Base-by-base conservation (phyloP, 2,888 invertebrate species). In the Coleophora deauratella region DNA sequence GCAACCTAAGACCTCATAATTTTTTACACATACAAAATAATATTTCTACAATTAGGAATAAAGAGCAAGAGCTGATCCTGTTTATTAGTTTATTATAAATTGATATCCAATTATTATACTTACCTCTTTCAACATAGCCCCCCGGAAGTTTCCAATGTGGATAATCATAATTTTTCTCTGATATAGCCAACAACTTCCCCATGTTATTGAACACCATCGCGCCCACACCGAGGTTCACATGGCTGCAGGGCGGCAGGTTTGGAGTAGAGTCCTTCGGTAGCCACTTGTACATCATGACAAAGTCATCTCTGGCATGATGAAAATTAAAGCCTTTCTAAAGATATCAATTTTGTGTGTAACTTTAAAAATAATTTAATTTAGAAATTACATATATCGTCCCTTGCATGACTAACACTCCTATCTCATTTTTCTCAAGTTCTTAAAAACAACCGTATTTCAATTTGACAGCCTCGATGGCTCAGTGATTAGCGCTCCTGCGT, bases 61-160 rank as follows among this genome's bases (percentile, higher is more conserved):
- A n/a, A n/a, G n/a, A n/a, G n/a, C n/a, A n/a, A n/a, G n/a, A n/a
- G n/a, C n/a, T n/a, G n/a, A n/a, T n/a, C n/a, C n/a, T n/a, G n/a
- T n/a, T n/a, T n/a, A n/a, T n/a, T n/a, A n/a, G n/a, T n/a, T n/a
- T n/a, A n/a, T n/a, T n/a, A n/a, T n/a, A n/a, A n/a, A n/a, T n/a
- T n/a, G n/a, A n/a, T n/a, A n/a, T n/a, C n/a, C n/a, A n/a, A 21
- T 3, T 21, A 21, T 21, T 21, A 4, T 21, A 21, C 21, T 60
- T 71, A 93, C 94, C 91, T 73, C 90, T 91, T 65, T 97, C 94
- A 11, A 95, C 94, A 79, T 93, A 94, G 40, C 97, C 97, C 40
- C 98, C 97, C 10, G 98, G 97, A 8, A 97, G 81, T 76, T 98
- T 98, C 96, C 96, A 97, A 58, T 90, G 89, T 2, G 89, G 87